Base-by-base conservation (phyloP, 1,140 invertebrate species). In the Ericerus pela region DNA sequence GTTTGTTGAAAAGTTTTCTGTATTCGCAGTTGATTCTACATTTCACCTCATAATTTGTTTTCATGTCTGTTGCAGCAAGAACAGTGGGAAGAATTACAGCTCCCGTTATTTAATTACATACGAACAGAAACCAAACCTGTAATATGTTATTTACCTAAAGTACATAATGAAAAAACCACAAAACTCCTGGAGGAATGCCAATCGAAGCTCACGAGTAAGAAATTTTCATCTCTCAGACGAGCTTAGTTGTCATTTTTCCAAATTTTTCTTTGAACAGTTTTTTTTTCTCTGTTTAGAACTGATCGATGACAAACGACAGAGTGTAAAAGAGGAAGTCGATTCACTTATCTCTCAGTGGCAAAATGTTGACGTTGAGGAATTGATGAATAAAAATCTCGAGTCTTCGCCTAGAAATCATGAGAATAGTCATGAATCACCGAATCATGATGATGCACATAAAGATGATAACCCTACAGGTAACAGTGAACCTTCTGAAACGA, bases 81-180 rank as follows among this genome's bases (percentile, higher is more conserved):
- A 61, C 78, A 79, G 54, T 96, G 91, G 86, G 89, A 92, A 66
- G 74, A 75, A 14, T 79, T 83, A 36, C 85, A 89, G 56, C 76
- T 78, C 61, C 78, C 80, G 30, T 73, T 93, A 22, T 73, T 78
- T 18, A 81, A 85, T 67, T 95, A 89, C 64, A 93, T 96, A 61
- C 76, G 82, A 65, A 95, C 92, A 1, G 85, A 84, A 68, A 72
- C 84, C 0, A 85, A 87, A 65, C 92, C 92, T 27, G 75, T 79
- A 43, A 77, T 97, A 54, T 94, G 88, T 71, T 96, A 84, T 74
- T 65, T 87, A 63, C 92, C 93, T 6, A 86, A 84, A 66, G 76
- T 77, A 61, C 78, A 76, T 62, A 77, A 72, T 61, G 66, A 75
- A 16, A 73, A 74, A 33, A 74, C 76, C 28, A 73, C 76, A 59